Conservation (phyloP, 2,888 invertebrate species). For the Nemotelus pantherinus region DNA sequence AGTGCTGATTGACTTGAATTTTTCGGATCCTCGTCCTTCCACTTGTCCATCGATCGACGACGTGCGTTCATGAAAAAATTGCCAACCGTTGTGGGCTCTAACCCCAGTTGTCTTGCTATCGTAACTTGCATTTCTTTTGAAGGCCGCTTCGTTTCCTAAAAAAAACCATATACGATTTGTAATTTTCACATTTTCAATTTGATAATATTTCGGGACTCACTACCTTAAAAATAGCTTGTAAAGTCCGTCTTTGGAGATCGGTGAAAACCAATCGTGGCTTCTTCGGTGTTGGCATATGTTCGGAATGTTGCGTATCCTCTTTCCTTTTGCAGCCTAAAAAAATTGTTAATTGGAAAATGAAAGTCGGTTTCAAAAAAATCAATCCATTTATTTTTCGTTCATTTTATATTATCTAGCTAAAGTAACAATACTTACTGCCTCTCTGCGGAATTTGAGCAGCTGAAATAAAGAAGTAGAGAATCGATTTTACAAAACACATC, state of each 20-base stretch:
- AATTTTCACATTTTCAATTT: background rate
- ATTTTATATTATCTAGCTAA: background rate
- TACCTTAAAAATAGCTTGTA: conserved; percentile 99
- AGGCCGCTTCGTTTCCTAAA: conserved; percentile 96
- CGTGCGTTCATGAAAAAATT: conserved; percentile 99
- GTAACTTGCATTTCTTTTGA: conserved; percentile 99
- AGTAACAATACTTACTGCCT: conserved; percentile 80
- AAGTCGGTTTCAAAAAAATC: conserved; percentile 27
- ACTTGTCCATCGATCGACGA: conserved; percentile 96
- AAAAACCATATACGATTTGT: background rate
- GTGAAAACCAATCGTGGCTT: conserved; percentile 99
- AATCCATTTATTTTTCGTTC: background rate
- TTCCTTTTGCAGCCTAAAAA: conserved; percentile 92
- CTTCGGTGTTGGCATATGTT: conserved; percentile 93
- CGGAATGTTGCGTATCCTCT: conserved; percentile 85
- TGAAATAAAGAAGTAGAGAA: conserved; percentile 42
- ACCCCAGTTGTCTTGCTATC: conserved; percentile 94
- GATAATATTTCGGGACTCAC: background rate
- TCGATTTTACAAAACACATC: no score
- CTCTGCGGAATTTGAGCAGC: conserved; percentile 69
- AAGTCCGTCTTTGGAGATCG: conserved; percentile 99
- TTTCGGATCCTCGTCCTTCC: conserved; percentile 87
- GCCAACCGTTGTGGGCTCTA: conserved; percentile 97
- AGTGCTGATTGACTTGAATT: conserved; percentile 52
- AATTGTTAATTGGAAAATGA: conserved; percentile 48